Conservation (phyloP, 2,797 vertebrate species). For the Geotrypetes seraphini region DNA sequence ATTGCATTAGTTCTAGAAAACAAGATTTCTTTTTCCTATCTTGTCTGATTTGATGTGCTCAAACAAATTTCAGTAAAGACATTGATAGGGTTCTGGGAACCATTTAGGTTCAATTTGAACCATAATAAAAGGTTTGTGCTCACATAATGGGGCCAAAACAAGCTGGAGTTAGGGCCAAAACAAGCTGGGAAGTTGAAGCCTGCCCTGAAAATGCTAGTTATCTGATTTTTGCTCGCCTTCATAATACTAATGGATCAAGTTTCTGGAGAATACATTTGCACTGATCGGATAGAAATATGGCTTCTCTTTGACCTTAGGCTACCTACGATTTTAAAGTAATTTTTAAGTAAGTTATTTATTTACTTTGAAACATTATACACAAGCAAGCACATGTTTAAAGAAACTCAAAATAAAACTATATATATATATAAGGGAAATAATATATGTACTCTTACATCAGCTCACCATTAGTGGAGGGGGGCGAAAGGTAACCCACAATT, state of each 20-base stretch:
- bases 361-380: too few relatives aligned
- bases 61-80: conserved; percentile 10
- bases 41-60: conserved; percentile 17
- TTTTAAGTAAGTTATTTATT: too few relatives aligned
- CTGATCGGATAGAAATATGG: not conserved
- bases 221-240: not conserved
- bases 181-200: not conserved
- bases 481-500: too few relatives aligned
- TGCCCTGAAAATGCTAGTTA: not conserved
- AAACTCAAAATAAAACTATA: too few relatives aligned
- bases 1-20: conserved; percentile 29
- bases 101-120: conserved; percentile 3
- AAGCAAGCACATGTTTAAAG: too few relatives aligned
- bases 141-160: too few relatives aligned
- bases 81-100: not conserved
- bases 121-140: conserved; percentile 8
- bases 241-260: fast-evolving
- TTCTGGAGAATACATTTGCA: not conserved
- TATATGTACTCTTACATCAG: too few relatives aligned
- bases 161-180: too few relatives aligned
- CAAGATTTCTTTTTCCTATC: conserved; percentile 13
- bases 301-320: not conserved
- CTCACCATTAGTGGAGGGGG: too few relatives aligned
- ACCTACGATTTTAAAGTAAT: too few relatives aligned
- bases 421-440: too few relatives aligned